A percentile compares a stretch with the other conserved stretches of the same genome.
Evolutionary conservation across 1,140 invertebrate species (phyloP).

Genomic region (Mya arenaria): DNA sequence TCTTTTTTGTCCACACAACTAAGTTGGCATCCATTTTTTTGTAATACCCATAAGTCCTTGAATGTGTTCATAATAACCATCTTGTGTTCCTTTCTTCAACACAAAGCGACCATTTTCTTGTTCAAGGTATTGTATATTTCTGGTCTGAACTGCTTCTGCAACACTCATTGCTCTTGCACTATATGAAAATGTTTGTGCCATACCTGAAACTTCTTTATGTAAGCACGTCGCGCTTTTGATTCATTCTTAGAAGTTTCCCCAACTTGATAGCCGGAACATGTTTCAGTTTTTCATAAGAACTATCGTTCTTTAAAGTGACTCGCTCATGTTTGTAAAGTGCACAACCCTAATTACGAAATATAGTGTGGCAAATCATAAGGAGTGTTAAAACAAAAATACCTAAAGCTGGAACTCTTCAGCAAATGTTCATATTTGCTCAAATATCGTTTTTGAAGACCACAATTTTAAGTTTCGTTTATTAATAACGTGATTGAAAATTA

Average conservation of each 20-base stretch:
- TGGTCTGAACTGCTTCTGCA: background rate
- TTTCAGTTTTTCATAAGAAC: background rate
- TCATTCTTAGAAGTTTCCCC: constrained; percentile 4
- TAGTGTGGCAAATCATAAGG: too few species aligned
- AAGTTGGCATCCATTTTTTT: background rate
- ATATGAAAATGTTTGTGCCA: background rate
- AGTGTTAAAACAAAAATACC: too few species aligned
- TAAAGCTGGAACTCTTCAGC: too few species aligned
- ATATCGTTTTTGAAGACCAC: too few species aligned
- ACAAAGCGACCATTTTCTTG: constrained; percentile 3
- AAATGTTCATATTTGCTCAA: too few species aligned
- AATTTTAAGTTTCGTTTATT: too few species aligned
- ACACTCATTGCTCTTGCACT: constrained; percentile 5
- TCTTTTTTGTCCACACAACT: background rate
- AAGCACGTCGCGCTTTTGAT: background rate
- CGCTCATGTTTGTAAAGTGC: too few species aligned
- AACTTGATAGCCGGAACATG: constrained; percentile 20
- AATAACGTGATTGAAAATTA: too few species aligned
- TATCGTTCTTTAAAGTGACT: too few species aligned
- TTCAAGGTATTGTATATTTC: constrained; percentile 12
- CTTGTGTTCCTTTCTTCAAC: background rate
- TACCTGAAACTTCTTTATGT: background rate
- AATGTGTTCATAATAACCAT: background rate
- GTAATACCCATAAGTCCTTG: constrained; percentile 16
- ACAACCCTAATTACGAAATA: too few species aligned